These are phyloP conservation scores for Drosophila austrosaltans DNA, from an alignment of 2,888 invertebrate species.

Conservation along the genomic window DNA sequence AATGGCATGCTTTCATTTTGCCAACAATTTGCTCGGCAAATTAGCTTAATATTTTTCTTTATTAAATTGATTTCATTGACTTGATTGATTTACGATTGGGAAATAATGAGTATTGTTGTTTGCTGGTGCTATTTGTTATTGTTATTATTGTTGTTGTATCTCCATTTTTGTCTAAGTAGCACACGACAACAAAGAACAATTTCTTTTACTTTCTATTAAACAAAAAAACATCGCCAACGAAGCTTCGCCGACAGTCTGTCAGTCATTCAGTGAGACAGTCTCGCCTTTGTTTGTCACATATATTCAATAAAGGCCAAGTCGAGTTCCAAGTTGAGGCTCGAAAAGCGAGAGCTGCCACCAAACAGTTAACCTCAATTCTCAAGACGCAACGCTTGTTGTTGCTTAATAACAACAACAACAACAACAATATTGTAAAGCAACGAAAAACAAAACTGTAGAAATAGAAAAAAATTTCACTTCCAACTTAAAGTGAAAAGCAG, in stretches of 20 bases:
- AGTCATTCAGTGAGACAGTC: conserved; percentile 48
- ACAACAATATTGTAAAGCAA: conserved; percentile 29
- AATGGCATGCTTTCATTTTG: conserved; percentile 72
- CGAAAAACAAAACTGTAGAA: conserved; percentile 38
- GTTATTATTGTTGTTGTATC: conserved; percentile 24
- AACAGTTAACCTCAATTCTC: conserved; percentile 74
- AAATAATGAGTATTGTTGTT: conserved; percentile 16
- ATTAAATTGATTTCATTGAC: conserved; percentile 42
- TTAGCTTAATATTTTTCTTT: conserved; percentile 50
- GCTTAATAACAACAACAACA: conserved; percentile 61
- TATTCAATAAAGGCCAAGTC: conserved; percentile 77
- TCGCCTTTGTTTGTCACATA: conserved; percentile 71
- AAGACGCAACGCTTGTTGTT: conserved; percentile 70
- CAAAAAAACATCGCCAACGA: conserved; percentile 52
- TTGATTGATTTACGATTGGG: conserved; percentile 64
- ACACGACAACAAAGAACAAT: conserved; percentile 62
- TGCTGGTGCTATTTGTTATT: conserved; percentile 33
- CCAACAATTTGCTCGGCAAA: conserved; percentile 44
- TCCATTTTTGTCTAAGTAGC: conserved; percentile 48
- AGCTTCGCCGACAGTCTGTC: conserved; percentile 40
- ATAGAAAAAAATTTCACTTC: conserved; percentile 69
- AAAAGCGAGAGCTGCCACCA: conserved; percentile 70
- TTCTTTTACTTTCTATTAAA: conserved; percentile 77
- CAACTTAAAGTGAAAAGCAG: conserved; percentile 74
- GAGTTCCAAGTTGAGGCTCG: conserved; percentile 56